These are phyloP conservation scores for Brenthis daphne DNA, from an alignment of 2,888 invertebrate genomes.

Conservation along the genomic window DNA sequence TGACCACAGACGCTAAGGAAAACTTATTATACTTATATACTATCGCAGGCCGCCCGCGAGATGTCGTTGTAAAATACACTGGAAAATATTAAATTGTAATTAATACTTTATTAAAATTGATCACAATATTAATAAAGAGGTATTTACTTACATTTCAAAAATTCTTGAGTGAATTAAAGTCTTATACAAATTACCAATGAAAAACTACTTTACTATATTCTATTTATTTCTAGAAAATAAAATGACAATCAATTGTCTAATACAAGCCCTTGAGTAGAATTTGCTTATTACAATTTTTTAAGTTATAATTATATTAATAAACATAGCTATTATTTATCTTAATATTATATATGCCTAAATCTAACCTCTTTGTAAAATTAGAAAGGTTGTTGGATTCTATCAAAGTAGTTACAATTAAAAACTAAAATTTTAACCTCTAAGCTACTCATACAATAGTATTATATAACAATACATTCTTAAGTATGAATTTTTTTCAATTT, in stretches of 20 bases:
- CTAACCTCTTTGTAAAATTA: too few relatives aligned
- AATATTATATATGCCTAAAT: too few relatives aligned
- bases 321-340: background rate
- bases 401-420: too few relatives aligned
- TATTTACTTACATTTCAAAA: too few relatives aligned
- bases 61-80: conserved; percentile 28
- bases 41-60: conserved; percentile 26
- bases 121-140: too few relatives aligned
- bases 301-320: background rate
- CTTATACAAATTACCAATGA: background rate
- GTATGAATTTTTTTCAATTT: too few relatives aligned
- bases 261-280: background rate
- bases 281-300: background rate
- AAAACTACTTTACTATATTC: background rate
- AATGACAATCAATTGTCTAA: background rate
- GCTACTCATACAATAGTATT: too few relatives aligned
- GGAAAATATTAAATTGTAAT: conserved; percentile 10
- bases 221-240: conserved; percentile 3
- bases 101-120: background rate
- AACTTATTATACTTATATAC: conserved; percentile 19
- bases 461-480: too few relatives aligned
- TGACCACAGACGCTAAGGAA: conserved; percentile 13
- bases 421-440: too few relatives aligned
- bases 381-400: too few relatives aligned
- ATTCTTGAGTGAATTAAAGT: background rate